Conservation (phyloP, 2,888 invertebrate genomes). For the Sisyra nigra region DNA sequence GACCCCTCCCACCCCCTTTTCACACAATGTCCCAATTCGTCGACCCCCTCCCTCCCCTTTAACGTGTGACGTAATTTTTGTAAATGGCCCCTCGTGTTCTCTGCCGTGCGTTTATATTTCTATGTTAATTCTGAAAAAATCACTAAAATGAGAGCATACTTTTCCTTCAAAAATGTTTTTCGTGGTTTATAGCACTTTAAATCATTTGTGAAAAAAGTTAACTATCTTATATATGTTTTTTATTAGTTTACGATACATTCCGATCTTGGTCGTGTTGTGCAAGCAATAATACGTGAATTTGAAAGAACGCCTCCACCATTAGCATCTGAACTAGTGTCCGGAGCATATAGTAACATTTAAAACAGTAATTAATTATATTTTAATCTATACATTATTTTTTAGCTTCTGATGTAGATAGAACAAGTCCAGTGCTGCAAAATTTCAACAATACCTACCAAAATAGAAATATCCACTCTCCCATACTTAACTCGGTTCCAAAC, state of each 20-base stretch:
- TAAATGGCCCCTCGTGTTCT: too few species aligned
- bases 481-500: constrained; percentile 16
- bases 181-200: too few species aligned
- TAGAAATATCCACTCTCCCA: too few species aligned
- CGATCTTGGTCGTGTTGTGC: constrained; percentile 64
- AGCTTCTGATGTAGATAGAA: background rate
- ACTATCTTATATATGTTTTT: background rate
- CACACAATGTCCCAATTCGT: too few species aligned
- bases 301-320: constrained; percentile 44
- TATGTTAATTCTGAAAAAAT: too few species aligned
- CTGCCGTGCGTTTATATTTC: too few species aligned
- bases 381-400: background rate
- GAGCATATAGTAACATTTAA: constrained; percentile 1
- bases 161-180: too few species aligned
- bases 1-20: too few species aligned
- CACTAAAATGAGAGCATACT: too few species aligned
- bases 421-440: constrained; percentile 6
- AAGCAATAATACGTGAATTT: constrained; percentile 64
- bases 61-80: too few species aligned
- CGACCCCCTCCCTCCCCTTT: too few species aligned
- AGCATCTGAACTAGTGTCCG: constrained; percentile 18
- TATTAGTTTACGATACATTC: constrained; percentile 54
- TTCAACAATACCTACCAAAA: background rate
- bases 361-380: constrained; percentile 1
- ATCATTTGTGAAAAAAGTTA: too few species aligned